Evolutionary conservation across 2,888 invertebrate species (phyloP).

Genomic region (Drosophila bunnanda): DNA sequence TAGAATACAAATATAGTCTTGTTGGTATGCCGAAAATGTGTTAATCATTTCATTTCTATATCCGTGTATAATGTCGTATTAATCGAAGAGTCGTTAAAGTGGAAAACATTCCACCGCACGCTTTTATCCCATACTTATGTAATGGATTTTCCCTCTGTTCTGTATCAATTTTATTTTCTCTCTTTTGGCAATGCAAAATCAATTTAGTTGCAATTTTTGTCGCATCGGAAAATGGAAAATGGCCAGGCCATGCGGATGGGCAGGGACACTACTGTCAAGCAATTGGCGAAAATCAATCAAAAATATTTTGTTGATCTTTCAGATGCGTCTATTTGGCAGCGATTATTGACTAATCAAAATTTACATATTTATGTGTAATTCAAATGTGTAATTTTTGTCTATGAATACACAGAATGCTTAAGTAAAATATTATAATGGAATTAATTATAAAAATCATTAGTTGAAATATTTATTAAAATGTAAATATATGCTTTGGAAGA

Average conservation of each 20-base stretch:
- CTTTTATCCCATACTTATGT: slow-evolving; percentile 50
- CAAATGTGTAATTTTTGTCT: slow-evolving; percentile 10
- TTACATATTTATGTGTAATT: slow-evolving; percentile 1
- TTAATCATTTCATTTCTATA: slow-evolving; percentile 53
- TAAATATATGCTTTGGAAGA: not conserved
- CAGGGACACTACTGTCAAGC: slow-evolving; percentile 53
- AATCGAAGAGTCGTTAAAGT: slow-evolving; percentile 38
- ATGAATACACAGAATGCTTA: not conserved
- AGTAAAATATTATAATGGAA: not conserved
- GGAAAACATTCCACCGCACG: slow-evolving; percentile 13
- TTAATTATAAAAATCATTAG: not conserved
- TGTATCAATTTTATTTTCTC: slow-evolving; percentile 3
- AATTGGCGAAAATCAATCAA: slow-evolving; percentile 81
- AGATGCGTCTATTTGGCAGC: slow-evolving; percentile 28
- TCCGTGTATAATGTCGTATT: slow-evolving; percentile 40
- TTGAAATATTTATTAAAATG: not conserved
- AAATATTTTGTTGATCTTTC: slow-evolving; percentile 34
- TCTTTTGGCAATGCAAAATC: slow-evolving; percentile 42
- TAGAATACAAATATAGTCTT: slow-evolving; percentile 41
- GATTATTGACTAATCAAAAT: slow-evolving; percentile 40
- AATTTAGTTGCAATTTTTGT: slow-evolving; percentile 35
- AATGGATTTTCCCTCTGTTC: slow-evolving; percentile 34
- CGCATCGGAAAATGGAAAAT: slow-evolving; percentile 19
- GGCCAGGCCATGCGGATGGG: slow-evolving; percentile 12
- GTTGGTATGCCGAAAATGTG: slow-evolving; percentile 65